Evolutionary conservation across 2,113 vertebrate species (phyloP).

Genomic region (Upupa epops): DNA sequence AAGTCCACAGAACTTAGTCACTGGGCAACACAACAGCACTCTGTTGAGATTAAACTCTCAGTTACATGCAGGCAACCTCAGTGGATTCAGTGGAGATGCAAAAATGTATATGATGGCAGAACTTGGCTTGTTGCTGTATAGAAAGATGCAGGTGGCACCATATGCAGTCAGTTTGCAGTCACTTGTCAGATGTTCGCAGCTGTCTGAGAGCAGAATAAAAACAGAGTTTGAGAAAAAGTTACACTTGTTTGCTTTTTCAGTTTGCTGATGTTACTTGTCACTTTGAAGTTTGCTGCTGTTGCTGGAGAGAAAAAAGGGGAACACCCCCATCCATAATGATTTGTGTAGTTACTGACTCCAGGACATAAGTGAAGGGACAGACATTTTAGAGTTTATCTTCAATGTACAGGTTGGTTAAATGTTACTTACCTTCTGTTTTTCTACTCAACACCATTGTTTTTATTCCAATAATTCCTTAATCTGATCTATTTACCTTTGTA

Average conservation of each 20-base stretch:
- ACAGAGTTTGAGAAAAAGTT: background rate
- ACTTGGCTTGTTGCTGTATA: background rate
- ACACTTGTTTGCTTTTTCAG: background rate
- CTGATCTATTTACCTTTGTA: slow-evolving; percentile 52
- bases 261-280: background rate
- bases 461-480: background rate
- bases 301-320: background rate
- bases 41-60: background rate
- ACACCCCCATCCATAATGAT: background rate
- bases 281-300: slow-evolving; percentile 5
- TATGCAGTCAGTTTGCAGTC: background rate
- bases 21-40: background rate
- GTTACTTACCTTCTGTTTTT: slow-evolving; percentile 29
- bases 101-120: background rate
- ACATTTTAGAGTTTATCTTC: background rate
- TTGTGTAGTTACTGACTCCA: background rate
- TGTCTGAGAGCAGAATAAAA: background rate
- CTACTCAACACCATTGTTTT: background rate
- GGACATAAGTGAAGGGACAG: background rate
- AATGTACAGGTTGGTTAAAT: background rate
- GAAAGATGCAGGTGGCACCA: slow-evolving; percentile 31
- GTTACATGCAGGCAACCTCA: background rate
- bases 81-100: background rate
- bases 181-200: slow-evolving; percentile 60
- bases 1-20: background rate